A percentile compares a stretch with the other conserved stretches of the same genome.
Conservation (phyloP, 2,113 vertebrate genomes). For the Origma solitaria region DNA sequence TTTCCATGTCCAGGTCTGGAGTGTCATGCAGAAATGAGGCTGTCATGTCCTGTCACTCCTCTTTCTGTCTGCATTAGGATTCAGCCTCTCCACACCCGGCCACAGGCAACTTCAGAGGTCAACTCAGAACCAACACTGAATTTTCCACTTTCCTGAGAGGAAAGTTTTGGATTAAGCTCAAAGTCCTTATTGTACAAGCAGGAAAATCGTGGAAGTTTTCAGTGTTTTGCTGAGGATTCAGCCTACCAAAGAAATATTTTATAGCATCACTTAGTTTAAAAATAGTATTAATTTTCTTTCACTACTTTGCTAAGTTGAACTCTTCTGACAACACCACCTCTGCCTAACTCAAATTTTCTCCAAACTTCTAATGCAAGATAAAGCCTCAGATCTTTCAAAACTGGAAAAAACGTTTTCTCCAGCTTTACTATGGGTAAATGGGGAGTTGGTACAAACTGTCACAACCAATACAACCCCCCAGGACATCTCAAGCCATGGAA, state of each 20-base stretch:
- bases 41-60: neutral
- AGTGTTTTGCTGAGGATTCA: neutral
- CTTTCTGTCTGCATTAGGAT: neutral
- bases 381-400: neutral
- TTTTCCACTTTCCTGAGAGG: neutral
- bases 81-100: rapidly evolving
- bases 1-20: neutral
- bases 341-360: neutral
- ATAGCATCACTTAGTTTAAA: neutral
- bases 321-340: neutral
- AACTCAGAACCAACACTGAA: neutral
- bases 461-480: neutral
- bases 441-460: neutral
- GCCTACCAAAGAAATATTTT: neutral
- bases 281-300: neutral
- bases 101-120: neutral
- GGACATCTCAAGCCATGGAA: neutral
- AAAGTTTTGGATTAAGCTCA: neutral
- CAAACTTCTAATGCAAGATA: neutral
- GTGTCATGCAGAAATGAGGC: neutral
- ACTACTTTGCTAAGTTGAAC: neutral
- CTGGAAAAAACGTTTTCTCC: neutral
- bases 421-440: neutral
- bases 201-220: neutral
- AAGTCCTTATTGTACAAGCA: neutral